Percentiles rank a stretch among this genome's conserved stretches.
These are phyloP conservation scores for Falco novaeseelandiae DNA, from an alignment of 2,797 vertebrate genomes.

Conservation along the genomic window DNA sequence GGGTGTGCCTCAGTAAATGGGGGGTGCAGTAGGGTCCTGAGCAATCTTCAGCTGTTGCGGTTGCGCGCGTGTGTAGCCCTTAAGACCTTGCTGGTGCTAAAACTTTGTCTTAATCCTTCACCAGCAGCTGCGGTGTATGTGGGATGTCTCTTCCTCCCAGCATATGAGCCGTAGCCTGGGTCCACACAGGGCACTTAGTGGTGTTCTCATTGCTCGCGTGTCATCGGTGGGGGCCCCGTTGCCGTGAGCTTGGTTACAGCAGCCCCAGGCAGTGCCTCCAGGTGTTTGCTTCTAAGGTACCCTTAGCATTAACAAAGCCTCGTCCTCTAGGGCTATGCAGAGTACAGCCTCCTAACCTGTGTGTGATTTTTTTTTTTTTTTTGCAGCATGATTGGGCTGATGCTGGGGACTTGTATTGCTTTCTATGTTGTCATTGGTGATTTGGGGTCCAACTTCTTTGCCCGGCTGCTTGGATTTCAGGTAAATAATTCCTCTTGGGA, in stretches of 20 bases:
- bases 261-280: neutral
- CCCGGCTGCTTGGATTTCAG: constrained; percentile 89
- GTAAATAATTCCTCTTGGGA: constrained; percentile 67
- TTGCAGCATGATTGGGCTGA: constrained; percentile 94
- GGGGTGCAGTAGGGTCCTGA: neutral
- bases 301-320: neutral
- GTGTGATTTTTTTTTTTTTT: neutral
- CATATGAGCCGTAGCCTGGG: neutral
- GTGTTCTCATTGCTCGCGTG: neutral
- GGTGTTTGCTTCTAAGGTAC: neutral
- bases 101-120: too few relatives aligned
- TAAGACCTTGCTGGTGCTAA: neutral
- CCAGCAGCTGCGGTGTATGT: neutral
- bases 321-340: neutral
- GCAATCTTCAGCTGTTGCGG: neutral
- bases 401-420: constrained; percentile 97
- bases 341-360: neutral
- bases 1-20: neutral
- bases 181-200: neutral
- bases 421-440: constrained; percentile 99
- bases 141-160: neutral
- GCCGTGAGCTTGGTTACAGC: neutral
- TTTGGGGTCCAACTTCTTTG: constrained; percentile 94
- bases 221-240: rapidly evolving
- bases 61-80: neutral